These are phyloP conservation scores for Drosophila glabriapex DNA, from an alignment of 2,888 invertebrate species.

Conservation along the genomic window DNA sequence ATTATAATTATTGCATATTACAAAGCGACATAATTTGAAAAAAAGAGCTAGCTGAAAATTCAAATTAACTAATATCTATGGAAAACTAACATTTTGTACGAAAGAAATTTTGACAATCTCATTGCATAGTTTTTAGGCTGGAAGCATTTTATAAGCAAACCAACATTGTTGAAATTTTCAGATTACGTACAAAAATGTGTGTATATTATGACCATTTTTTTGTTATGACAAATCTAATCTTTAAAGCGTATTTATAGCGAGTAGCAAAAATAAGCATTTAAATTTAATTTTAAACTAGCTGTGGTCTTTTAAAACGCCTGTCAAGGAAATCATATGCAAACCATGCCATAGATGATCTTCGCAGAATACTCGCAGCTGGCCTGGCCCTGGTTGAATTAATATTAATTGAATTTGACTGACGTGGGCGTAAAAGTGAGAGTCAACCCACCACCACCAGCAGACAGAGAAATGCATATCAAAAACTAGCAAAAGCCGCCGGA, in stretches of 20 bases:
- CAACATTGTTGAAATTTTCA: background rate
- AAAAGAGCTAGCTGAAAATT: background rate
- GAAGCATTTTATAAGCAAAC: background rate
- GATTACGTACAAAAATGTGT: background rate
- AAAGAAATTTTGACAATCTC: background rate
- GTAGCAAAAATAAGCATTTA: background rate
- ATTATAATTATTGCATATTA: background rate
- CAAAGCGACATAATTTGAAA: background rate
- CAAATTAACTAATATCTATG: background rate
- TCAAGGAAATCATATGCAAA: background rate
- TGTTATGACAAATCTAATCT: constrained; percentile 11
- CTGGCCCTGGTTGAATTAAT: constrained; percentile 41
- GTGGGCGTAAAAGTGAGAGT: constrained; percentile 61
- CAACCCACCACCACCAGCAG: constrained; percentile 11
- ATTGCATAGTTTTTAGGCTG: background rate
- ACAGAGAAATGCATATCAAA: constrained; percentile 15
- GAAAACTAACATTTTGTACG: background rate
- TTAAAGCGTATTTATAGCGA: background rate
- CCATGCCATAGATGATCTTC: constrained; percentile 1
- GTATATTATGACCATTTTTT: background rate
- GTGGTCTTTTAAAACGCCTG: background rate
- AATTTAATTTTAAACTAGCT: background rate
- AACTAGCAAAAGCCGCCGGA: constrained; percentile 40
- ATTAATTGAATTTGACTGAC: constrained; percentile 42
- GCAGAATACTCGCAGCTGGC: background rate